phyloP scores from a whole-genome alignment of 2,888 invertebrate genomes.

The Sesia apiformis region DNA sequence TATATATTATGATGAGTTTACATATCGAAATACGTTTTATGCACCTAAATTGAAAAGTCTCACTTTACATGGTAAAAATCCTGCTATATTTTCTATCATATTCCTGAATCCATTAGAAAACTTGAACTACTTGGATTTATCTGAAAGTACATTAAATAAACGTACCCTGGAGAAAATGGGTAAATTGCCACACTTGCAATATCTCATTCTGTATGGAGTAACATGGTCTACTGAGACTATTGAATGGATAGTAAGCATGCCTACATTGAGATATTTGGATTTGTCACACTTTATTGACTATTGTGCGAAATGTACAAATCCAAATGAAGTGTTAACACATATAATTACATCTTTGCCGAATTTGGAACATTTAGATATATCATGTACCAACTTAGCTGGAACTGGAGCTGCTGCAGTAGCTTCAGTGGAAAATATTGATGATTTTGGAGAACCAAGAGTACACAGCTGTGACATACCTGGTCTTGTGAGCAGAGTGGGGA shows the following conservation, averaged over 20 bases:
- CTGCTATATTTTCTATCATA: constrained; percentile 61
- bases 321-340: constrained; percentile 80
- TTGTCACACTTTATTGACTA: constrained; percentile 85
- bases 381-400: constrained; percentile 96
- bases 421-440: constrained; percentile 21
- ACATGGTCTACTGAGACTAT: constrained; percentile 77
- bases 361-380: constrained; percentile 91
- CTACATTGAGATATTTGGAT: constrained; percentile 82
- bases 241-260: constrained; percentile 75
- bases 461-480: constrained; percentile 88
- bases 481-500: constrained; percentile 81
- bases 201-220: constrained; percentile 88
- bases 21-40: constrained; percentile 69
- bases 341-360: constrained; percentile 83
- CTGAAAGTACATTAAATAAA: constrained; percentile 76
- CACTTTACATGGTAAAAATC: constrained; percentile 69
- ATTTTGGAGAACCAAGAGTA: constrained; percentile 25
- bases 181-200: constrained; percentile 79
- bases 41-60: constrained; percentile 76
- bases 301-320: constrained; percentile 82
- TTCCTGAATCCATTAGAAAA: constrained; percentile 75
- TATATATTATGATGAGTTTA: constrained; percentile 64
- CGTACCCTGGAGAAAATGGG: constrained; percentile 79
- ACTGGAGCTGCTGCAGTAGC: constrained; percentile 79
- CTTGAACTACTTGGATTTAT: constrained; percentile 82